Evolutionary conservation across 2,113 vertebrate genomes (phyloP), one percentile per base, ranked within the genome.

Genomic region (Phocoena sinus): DNA sequence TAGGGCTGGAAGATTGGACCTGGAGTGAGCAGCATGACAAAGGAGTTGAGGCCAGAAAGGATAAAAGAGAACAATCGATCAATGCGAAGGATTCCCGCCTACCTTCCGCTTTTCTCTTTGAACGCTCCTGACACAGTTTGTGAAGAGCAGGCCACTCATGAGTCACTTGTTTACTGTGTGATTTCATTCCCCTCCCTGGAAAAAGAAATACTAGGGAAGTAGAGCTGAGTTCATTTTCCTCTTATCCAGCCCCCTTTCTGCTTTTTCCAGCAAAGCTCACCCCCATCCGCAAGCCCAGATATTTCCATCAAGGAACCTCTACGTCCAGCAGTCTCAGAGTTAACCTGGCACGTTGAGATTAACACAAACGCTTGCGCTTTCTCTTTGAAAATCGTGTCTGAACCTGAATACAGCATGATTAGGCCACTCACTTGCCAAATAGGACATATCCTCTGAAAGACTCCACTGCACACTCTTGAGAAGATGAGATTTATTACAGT

Each of bases 381-480:
- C 87, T 65, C 74, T 92, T 70, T 76, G 68, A 92, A 97, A 94
- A 76, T 74, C 96, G 44, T 92, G 83, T 95, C 67, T 96, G 53
- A 97, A 96, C 96, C 91, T 96, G 98, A 97, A 97, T 82, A 89
- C 81, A 68, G 82, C 80, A 73, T 96, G 96, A 96, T 97, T 62
- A 53, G 62, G 21, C 82, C 91, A 97, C 96, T 97, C 97, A 90
- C 50, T 88, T 84, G 81, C 94, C 98, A 97, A 95, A 44, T 0
- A 90, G 95, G 98, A 94, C 96, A 2, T 36, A 36, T 36, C 36
- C 36, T 36, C 36, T 36, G 36, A 36, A 36, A 36, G 36, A 36
- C 36, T 36, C 36, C 36, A 36, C 36, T 2, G 36, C 36, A 36
- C 36, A 36, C 36, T 36, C 36, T 36, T 2, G 36, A 36, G 36